These are phyloP conservation scores for Capromys pilorides DNA, from an alignment of 2,797 vertebrate species.

Conservation along the genomic window DNA sequence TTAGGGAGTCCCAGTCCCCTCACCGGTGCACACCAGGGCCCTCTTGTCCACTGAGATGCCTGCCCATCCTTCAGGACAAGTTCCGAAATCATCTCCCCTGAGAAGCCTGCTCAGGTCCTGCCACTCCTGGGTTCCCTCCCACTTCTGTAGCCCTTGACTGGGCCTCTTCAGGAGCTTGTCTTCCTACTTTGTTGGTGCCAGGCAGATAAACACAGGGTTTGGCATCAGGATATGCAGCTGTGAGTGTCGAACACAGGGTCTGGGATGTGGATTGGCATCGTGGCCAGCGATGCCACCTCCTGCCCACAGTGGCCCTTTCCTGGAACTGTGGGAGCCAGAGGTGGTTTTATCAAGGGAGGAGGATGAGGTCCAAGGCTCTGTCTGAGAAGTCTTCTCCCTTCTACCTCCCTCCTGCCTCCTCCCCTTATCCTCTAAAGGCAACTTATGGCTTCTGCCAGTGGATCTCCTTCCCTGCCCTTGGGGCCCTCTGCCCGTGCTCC, in stretches of 20 bases:
- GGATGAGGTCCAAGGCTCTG: neutral
- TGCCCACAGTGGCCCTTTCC: neutral
- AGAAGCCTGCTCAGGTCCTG: neutral
- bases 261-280: neutral
- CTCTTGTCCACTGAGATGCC: neutral
- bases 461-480: neutral
- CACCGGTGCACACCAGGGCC: rapidly evolving
- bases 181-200: neutral
- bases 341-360: neutral
- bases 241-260: neutral
- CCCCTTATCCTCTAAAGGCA: too few species aligned
- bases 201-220: neutral
- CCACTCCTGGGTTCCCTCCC: neutral
- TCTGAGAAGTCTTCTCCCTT: neutral
- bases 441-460: neutral
- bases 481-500: neutral
- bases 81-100: neutral
- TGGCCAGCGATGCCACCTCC: neutral
- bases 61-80: neutral
- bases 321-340: neutral
- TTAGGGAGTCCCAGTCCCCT: neutral
- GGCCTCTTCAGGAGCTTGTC: neutral
- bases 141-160: neutral
- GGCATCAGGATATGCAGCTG: neutral
- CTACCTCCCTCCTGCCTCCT: too few species aligned